Base-by-base conservation (phyloP, 23 tunicate genomes). In the Phallusia fumigata region DNA sequence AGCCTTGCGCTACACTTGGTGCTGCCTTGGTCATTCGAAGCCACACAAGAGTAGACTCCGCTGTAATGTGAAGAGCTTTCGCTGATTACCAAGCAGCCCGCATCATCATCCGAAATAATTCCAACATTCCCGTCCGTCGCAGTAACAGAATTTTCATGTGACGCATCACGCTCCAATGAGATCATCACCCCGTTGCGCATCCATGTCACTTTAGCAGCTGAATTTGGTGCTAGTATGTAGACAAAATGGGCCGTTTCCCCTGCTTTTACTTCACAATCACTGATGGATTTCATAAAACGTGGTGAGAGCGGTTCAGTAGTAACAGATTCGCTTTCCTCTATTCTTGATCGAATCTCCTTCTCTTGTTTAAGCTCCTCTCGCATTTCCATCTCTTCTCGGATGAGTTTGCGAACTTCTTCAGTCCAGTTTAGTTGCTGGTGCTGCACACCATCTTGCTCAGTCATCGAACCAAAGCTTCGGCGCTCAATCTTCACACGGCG, bases 181-280 rank as follows among this genome's bases (percentile, higher is more conserved):
- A 94, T 64, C 16, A 73, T 44, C 26, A 52, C 64, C 0, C 90
- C 95, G 74, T 94, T 94, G 26, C 88, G 80, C 33, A 81, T 35
- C 98, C 98, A 94, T 53, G 49, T 65, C 35, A 89, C 77, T 6
- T 83, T 73, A 11, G 90, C 85, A 36, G 82, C 64, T 0, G 90
- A 84, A 11, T 40, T 65, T 15, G 90, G 45, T 33, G 82, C 19
- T 0, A 94, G 65, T 33, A 89, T 89, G 73, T 94, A 94, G 52
- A 94, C 98, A 65, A 94, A 94, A 72, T 94, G 90, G 0, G 90
- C 90, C 6, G 98, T 87, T 75, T 94, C 91, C 31, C 98, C 98
- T 1, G 76, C 88, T 12, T 47, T 26, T 18, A 89, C 90, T 22
- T 74, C 58, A 77, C 98, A 94, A 76, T 94, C 94, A 0, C 58